These are phyloP conservation scores for Mactromeris polynyma DNA, from an alignment of 2,888 invertebrate species.

Conservation along the genomic window DNA sequence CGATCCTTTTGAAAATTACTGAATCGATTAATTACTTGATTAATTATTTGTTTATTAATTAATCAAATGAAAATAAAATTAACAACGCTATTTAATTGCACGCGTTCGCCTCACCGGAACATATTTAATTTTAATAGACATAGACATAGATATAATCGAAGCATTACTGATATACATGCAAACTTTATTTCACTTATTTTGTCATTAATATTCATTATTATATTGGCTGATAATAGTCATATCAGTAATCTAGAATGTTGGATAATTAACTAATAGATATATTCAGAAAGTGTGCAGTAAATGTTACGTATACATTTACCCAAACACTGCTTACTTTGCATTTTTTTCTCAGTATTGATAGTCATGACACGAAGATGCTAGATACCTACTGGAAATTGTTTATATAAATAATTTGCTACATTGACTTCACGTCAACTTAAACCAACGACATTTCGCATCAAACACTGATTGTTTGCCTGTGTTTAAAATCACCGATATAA, in stretches of 20 bases:
- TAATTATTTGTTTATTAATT: too few species aligned
- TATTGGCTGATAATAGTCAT: not conserved
- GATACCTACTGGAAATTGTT: too few species aligned
- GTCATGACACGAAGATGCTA: too few species aligned
- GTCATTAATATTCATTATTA: not conserved
- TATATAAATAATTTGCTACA: too few species aligned
- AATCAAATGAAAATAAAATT: too few species aligned
- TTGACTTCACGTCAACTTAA: not conserved
- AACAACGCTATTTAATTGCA: too few species aligned
- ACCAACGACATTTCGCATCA: not conserved
- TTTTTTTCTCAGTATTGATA: not conserved
- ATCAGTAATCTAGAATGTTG: not conserved
- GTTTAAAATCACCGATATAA: not conserved
- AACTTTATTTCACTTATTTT: not conserved
- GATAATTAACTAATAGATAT: not conserved
- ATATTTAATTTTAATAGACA: too few species aligned
- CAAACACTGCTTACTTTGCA: not conserved
- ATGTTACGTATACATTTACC: not conserved
- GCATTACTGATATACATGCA: too few species aligned
- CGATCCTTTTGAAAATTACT: too few species aligned
- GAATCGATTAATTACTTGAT: too few species aligned
- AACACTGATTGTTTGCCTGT: not conserved
- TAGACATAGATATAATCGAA: too few species aligned
- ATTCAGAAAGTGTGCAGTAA: not conserved
- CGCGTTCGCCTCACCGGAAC: too few species aligned